These are phyloP conservation scores for Clinocottus analis DNA, from an alignment of 2,113 vertebrate genomes.

Conservation along the genomic window DNA sequence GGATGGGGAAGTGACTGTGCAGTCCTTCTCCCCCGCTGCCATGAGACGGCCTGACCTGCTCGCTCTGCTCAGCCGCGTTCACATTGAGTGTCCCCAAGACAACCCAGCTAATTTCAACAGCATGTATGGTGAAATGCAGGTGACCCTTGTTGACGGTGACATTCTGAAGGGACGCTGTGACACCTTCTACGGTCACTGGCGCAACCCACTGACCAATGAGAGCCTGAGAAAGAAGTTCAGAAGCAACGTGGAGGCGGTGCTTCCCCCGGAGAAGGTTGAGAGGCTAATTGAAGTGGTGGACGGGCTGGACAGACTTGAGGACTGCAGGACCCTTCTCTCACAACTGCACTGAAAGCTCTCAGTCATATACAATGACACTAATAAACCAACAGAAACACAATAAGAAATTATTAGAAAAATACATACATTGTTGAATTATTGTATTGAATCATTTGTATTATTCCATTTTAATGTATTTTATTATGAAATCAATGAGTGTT, in stretches of 20 bases:
- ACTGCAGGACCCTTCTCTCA: conserved; percentile 77
- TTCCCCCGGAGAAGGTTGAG: conserved; percentile 80
- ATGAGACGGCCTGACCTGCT: conserved; percentile 82
- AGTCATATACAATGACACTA: background rate
- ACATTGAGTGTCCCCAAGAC: conserved; percentile 87
- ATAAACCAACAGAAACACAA: background rate
- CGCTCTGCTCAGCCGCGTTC: conserved; percentile 84
- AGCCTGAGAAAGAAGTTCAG: conserved; percentile 88
- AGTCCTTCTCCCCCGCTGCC: conserved; percentile 81
- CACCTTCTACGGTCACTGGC: conserved; percentile 93
- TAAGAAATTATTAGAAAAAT: background rate
- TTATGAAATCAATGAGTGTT: background rate
- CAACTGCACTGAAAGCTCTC: conserved; percentile 77
- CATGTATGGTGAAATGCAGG: conserved; percentile 89
- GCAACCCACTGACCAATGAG: conserved; percentile 87
- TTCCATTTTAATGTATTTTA: background rate
- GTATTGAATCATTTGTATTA: background rate
- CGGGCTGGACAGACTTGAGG: conserved; percentile 55
- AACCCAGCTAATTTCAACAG: conserved; percentile 88
- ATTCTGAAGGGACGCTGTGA: conserved; percentile 86
- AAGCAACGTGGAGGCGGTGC: conserved; percentile 82
- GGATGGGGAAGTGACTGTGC: conserved; percentile 85
- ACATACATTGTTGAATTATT: background rate
- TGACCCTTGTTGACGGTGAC: conserved; percentile 83
- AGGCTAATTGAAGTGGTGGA: conserved; percentile 82